A percentile compares a stretch with the other conserved stretches of the same genome.
Evolutionary conservation across 2,113 vertebrate species (phyloP).

Genomic region (Rhabdomys dilectus): DNA sequence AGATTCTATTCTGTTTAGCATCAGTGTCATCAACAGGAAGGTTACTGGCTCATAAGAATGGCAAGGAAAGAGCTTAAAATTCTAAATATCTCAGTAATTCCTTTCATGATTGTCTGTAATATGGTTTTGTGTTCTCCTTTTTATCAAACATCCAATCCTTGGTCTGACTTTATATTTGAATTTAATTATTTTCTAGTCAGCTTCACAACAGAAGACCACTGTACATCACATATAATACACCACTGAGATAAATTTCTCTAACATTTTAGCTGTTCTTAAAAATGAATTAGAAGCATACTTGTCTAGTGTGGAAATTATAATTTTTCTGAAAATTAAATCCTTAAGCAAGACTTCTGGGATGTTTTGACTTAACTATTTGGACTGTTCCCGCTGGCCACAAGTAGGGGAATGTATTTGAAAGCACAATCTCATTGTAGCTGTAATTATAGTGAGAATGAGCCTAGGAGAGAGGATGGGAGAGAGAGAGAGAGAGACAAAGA

Average conservation of each 20-base stretch:
- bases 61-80: constrained; percentile 73
- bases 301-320: background rate
- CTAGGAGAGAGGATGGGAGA: background rate
- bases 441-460: constrained; percentile 15
- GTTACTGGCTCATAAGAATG: constrained; percentile 71
- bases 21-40: constrained; percentile 71
- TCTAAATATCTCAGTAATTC: constrained; percentile 72
- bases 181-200: constrained; percentile 64
- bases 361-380: constrained; percentile 13
- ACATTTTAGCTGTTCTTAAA: constrained; percentile 16
- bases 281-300: background rate
- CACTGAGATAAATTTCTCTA: background rate
- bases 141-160: constrained; percentile 51
- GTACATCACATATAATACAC: background rate
- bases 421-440: background rate
- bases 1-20: constrained; percentile 60
- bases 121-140: constrained; percentile 71
- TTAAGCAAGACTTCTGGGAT: constrained; percentile 35
- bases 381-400: background rate
- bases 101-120: constrained; percentile 69
- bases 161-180: constrained; percentile 33
- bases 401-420: background rate
- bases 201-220: background rate
- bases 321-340: constrained; percentile 52
- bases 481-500: too few relatives aligned